Evolutionary conservation across 2,113 vertebrate genomes (phyloP).

Genomic region (Oceanites oceanicus): DNA sequence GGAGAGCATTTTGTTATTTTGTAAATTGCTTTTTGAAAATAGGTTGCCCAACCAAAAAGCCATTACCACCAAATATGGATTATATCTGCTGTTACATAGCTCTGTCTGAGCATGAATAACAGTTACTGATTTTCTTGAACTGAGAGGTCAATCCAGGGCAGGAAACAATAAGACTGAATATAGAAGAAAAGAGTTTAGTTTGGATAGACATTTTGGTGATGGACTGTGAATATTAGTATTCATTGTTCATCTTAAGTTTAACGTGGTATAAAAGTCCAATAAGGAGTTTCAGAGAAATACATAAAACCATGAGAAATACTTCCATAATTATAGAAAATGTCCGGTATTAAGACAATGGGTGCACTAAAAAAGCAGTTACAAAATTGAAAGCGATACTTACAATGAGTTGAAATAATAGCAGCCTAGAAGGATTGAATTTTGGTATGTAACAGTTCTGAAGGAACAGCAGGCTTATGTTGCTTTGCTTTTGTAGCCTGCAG

Average conservation of each 20-base stretch:
- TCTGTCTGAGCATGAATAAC: not conserved
- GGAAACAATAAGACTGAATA: not conserved
- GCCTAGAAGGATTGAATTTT: not conserved
- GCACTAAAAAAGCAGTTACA: not conserved
- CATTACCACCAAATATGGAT: not conserved
- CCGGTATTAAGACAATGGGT: not conserved
- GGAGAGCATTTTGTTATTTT: not conserved
- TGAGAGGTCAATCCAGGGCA: not conserved
- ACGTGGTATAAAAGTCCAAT: not conserved
- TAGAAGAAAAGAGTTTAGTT: not conserved
- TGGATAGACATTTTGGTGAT: not conserved
- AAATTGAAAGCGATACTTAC: not conserved
- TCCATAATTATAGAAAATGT: not conserved
- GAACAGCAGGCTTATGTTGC: not conserved
- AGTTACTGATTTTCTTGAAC: not conserved
- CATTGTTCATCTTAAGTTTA: not conserved
- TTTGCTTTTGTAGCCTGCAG: not conserved
- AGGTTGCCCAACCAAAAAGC: not conserved
- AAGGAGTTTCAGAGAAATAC: not conserved
- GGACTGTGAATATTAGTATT: not conserved
- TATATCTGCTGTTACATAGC: not conserved
- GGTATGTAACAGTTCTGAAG: not conserved
- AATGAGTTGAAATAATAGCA: not conserved
- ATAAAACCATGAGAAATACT: not conserved
- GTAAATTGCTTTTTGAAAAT: not conserved